phyloP scores from a whole-genome alignment of 2,113 vertebrate genomes.

The Hypomesus transpacificus region DNA sequence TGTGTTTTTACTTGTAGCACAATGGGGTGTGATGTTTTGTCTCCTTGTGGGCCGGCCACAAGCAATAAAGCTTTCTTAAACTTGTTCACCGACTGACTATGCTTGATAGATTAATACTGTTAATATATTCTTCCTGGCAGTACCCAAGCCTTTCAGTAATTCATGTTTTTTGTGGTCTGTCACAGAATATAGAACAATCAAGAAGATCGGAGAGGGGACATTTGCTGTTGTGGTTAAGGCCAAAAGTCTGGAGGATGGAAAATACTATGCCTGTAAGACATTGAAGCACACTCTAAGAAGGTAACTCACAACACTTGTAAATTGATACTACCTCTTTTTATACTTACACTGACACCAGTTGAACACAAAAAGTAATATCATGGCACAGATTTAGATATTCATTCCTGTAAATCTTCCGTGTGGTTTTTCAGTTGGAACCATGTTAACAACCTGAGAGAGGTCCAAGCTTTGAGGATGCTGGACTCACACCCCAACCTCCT shows the following conservation, averaged over 20 bases:
- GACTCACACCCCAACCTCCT: slow-evolving; percentile 71
- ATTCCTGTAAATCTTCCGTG: not conserved
- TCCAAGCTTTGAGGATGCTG: slow-evolving; percentile 69
- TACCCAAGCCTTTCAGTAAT: not conserved
- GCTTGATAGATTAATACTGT: too few relatives aligned
- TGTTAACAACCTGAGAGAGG: slow-evolving; percentile 69
- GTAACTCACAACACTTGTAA: slow-evolving; percentile 34
- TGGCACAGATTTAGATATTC: not conserved
- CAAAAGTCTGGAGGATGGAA: slow-evolving; percentile 63
- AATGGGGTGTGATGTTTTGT: too few relatives aligned
- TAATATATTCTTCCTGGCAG: too few relatives aligned
- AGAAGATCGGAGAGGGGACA: slow-evolving; percentile 70
- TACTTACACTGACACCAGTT: not conserved
- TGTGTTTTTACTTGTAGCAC: not conserved
- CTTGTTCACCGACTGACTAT: too few relatives aligned
- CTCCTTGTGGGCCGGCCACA: too few relatives aligned
- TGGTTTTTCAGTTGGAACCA: slow-evolving; percentile 62
- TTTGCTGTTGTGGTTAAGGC: slow-evolving; percentile 72
- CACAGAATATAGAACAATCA: slow-evolving; percentile 65
- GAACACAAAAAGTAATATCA: not conserved
- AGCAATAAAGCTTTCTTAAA: too few relatives aligned
- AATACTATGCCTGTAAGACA: slow-evolving; percentile 66
- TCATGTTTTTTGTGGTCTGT: slow-evolving; percentile 5
- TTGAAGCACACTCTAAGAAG: slow-evolving; percentile 70
- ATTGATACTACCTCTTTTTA: not conserved